Evolutionary conservation across 1,140 invertebrate species (phyloP).

Genomic region (Trachymyrmex septentrionalis): DNA sequence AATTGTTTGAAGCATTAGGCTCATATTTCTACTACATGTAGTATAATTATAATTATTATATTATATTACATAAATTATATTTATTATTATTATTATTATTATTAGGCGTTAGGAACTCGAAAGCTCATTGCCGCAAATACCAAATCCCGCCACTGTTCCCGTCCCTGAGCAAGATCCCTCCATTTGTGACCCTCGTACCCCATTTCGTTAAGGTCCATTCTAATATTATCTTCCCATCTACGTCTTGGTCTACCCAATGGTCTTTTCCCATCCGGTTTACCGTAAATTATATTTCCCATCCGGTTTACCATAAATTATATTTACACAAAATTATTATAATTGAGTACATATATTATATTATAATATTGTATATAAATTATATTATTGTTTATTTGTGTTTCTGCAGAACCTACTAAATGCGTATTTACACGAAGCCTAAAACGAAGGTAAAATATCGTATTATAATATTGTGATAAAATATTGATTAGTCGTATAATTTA

Average conservation of each 20-base stretch:
- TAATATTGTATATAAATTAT: background rate
- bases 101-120: no score
- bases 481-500: background rate
- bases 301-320: conserved; percentile 12
- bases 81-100: no score
- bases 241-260: no score
- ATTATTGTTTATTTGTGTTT: background rate
- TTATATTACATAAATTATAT: conserved; percentile 3
- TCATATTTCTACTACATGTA: background rate
- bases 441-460: background rate
- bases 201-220: no score
- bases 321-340: background rate
- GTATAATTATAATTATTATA: background rate
- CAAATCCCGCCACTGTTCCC: no score
- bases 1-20: background rate
- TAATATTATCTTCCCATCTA: no score
- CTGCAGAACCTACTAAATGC: background rate
- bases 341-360: background rate
- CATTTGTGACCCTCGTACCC: no score
- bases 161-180: no score
- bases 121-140: no score
- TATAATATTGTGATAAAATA: background rate
- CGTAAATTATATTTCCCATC: no score
- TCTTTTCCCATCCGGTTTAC: no score
- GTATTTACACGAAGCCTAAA: background rate